Percentiles rank a stretch among this genome's conserved stretches.
Evolutionary conservation across 2,797 vertebrate genomes (phyloP).

Genomic region (Macropodus opercularis): DNA sequence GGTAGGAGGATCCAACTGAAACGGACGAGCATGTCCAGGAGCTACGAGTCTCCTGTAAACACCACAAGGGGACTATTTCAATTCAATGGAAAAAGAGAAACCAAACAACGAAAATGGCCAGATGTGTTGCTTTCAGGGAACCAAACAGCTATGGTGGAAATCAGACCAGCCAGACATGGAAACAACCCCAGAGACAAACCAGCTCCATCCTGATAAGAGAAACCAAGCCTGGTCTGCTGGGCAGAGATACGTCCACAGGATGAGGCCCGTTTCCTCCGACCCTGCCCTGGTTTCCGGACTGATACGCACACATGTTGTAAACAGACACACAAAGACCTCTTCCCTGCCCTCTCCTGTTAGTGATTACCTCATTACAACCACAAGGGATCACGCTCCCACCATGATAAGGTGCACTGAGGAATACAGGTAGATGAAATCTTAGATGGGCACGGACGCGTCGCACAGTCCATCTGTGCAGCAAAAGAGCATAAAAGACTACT

Average conservation of each 20-base stretch:
- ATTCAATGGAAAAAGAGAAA: slow-evolving; percentile 29
- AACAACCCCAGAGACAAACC: slow-evolving; percentile 56
- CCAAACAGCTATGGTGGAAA: slow-evolving; percentile 21
- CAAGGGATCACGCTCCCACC: slow-evolving; percentile 43
- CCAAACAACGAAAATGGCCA: slow-evolving; percentile 11
- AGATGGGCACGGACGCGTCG: no score
- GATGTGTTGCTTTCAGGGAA: slow-evolving; percentile 37
- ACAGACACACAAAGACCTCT: slow-evolving; percentile 17
- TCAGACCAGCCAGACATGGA: slow-evolving; percentile 41
- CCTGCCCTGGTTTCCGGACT: slow-evolving; percentile 46
- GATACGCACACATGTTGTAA: neutral
- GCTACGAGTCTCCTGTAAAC: slow-evolving; percentile 34
- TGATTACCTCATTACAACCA: slow-evolving; percentile 62
- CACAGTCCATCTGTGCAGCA: no score
- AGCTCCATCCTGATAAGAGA: slow-evolving; percentile 64
- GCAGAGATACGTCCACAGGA: slow-evolving; percentile 69
- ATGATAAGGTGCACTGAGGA: no score
- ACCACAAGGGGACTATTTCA: slow-evolving; percentile 17
- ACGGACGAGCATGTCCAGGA: slow-evolving; percentile 38
- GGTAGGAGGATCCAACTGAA: slow-evolving; percentile 27
- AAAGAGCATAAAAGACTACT: slow-evolving; percentile 13
- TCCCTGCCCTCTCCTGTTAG: slow-evolving; percentile 50
- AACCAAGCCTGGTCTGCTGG: slow-evolving; percentile 57
- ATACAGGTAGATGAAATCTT: no score
- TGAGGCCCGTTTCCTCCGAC: slow-evolving; percentile 58